These are phyloP conservation scores for Apostichopus californicus DNA, from an alignment of 35 echinoderm and acorn worm species.

Conservation along the genomic window DNA sequence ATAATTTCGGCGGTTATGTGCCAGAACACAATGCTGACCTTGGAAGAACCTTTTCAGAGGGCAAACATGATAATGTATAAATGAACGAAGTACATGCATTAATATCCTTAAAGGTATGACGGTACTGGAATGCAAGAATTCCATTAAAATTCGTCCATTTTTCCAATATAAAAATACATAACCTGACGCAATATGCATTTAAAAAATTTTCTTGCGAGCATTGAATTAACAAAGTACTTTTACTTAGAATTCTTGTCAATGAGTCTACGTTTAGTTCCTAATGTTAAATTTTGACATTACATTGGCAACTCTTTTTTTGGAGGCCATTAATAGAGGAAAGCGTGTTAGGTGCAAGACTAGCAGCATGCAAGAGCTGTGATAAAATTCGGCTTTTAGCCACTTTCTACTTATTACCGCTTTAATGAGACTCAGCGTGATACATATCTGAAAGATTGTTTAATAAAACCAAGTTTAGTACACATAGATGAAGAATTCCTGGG, in stretches of 20 bases:
- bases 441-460: neutral
- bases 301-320: slow-evolving; percentile 45
- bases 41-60: slow-evolving; percentile 5
- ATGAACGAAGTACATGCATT: slow-evolving; percentile 15
- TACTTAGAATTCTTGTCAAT: neutral
- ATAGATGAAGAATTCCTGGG: neutral
- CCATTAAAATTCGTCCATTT: neutral
- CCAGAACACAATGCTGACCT: slow-evolving; percentile 45
- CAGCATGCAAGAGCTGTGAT: slow-evolving; percentile 13
- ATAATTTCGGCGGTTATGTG: slow-evolving; percentile 14
- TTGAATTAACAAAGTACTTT: neutral
- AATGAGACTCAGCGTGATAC: neutral
- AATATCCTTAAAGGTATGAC: neutral
- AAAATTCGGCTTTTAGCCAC: neutral
- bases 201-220: neutral
- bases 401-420: neutral
- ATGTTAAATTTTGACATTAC: slow-evolving; percentile 23
- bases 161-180: neutral
- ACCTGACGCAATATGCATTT: neutral
- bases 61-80: slow-evolving; percentile 49
- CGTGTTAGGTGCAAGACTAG: slow-evolving; percentile 16
- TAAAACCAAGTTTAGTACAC: neutral
- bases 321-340: slow-evolving; percentile 48
- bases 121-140: neutral
- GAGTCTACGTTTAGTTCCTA: neutral